Conservation (phyloP, 2,797 vertebrate species). For the Bradypus variegatus region DNA sequence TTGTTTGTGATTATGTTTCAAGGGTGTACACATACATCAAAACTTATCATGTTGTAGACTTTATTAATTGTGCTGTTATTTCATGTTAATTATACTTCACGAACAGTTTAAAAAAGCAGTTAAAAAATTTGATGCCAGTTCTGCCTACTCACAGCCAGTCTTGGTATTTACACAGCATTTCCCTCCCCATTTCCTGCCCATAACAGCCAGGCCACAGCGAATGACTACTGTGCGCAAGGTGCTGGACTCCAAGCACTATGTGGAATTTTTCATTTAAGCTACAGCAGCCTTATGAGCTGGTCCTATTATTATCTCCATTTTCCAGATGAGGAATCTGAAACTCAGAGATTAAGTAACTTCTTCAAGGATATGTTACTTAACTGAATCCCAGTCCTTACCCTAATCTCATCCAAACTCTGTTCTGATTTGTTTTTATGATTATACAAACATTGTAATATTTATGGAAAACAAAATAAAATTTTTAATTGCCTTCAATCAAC, state of each 20-base stretch:
- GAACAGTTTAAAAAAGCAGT: background rate
- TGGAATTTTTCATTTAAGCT: background rate
- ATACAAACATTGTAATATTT: background rate
- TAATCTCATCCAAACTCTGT: background rate
- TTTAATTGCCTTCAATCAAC: background rate
- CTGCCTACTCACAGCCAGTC: background rate
- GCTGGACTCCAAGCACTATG: background rate
- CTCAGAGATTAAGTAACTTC: background rate
- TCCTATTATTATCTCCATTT: background rate
- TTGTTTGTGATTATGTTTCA: background rate
- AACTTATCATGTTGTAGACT: background rate
- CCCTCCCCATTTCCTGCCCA: background rate
- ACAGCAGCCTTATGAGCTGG: background rate
- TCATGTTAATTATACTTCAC: background rate
- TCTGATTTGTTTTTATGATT: background rate
- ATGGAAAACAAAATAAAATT: background rate
- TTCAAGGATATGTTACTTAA: background rate
- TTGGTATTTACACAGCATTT: background rate
- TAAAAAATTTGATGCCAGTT: background rate
- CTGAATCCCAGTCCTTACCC: background rate
- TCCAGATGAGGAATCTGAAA: background rate
- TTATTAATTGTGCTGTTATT: background rate
- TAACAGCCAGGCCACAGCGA: background rate
- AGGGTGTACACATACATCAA: background rate
- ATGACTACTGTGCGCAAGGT: background rate